Conservation (phyloP, 2,797 vertebrate genomes). For the Botia almorhae region DNA sequence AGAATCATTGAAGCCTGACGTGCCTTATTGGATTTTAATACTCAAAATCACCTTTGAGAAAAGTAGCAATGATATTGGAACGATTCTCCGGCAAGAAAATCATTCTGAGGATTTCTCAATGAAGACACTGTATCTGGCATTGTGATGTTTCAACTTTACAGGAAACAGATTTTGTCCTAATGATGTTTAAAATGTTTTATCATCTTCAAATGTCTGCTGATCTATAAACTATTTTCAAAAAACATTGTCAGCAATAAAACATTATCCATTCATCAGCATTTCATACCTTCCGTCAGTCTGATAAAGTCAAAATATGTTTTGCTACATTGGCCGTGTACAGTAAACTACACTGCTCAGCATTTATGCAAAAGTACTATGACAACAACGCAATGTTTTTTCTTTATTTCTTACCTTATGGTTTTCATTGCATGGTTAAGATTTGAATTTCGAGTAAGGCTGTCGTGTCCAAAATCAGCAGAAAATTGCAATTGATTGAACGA, state of each 20-base stretch:
- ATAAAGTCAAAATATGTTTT: conserved; percentile 76
- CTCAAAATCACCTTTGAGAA: not conserved
- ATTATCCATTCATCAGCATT: conserved; percentile 73
- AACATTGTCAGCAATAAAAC: conserved; percentile 70
- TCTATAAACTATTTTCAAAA: conserved; percentile 28
- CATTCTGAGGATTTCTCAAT: not conserved
- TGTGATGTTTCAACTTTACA: not conserved
- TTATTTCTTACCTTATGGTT: not conserved
- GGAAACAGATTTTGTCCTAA: not conserved
- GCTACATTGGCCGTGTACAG: conserved; percentile 66
- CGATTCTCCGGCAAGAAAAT: not conserved
- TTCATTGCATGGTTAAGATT: not conserved
- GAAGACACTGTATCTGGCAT: not conserved
- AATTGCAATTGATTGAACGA: conserved; percentile 58
- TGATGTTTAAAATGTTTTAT: not conserved
- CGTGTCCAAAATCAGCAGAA: conserved; percentile 58
- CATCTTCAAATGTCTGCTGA: not conserved
- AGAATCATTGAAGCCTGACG: not conserved
- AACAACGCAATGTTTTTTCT: too few species aligned
- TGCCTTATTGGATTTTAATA: not conserved
- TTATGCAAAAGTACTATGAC: conserved; percentile 73
- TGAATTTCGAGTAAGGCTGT: not conserved
- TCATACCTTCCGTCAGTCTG: conserved; percentile 60
- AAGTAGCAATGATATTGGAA: not conserved
- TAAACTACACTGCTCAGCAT: conserved; percentile 76